Base-by-base conservation (phyloP, 2,113 vertebrate species). In the Hippopotamus amphibius region DNA sequence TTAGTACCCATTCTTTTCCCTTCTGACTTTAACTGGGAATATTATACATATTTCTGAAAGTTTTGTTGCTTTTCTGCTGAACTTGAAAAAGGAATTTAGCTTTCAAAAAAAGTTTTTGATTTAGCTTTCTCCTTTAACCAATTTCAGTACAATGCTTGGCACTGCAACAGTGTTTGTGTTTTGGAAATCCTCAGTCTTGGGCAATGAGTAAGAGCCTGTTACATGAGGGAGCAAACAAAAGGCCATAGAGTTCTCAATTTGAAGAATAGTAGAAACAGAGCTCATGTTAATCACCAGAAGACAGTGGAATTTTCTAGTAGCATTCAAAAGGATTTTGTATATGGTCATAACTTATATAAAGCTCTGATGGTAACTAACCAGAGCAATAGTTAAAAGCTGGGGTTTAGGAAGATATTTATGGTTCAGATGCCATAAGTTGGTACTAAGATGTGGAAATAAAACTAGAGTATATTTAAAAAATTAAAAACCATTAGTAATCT, bases 31-130 rank as follows among this genome's bases (percentile, higher is more conserved):
- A 79, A n/a, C 69, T 57, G 46, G 55, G 41, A 80, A 13, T 93
- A 21, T 80, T 81, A 65, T 22, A 84, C 24, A 81, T 69, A 46
- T 41, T 81, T 93, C 3, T 28, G 26, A 93, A 93, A 89, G 33
- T 77, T 95, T 26, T 80, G 41, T 79, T 95, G 50, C 21, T 82
- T 97, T 95, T 76, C 53, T 84, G 4, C 50, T 77, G 63, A 95
- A 80, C 24, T 77, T 91, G 46, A 65, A 80, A 68, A 88, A 94
- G 15, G 1, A 24, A 46, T 81, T 82, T 69, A 66, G 37, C 48
- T 93, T 77, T 93, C 7, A n/a, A n/a, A 55, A 55, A 50, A 53
- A n/a, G 17, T 21, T 66, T 93, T 63, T 81, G 33, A 46, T 71
- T 93, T n/a, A 46, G 30, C 7, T 37, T 88, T 95, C 21, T 61